Base-by-base conservation (phyloP, 2,888 invertebrate genomes). In the Eretmocerus hayati region DNA sequence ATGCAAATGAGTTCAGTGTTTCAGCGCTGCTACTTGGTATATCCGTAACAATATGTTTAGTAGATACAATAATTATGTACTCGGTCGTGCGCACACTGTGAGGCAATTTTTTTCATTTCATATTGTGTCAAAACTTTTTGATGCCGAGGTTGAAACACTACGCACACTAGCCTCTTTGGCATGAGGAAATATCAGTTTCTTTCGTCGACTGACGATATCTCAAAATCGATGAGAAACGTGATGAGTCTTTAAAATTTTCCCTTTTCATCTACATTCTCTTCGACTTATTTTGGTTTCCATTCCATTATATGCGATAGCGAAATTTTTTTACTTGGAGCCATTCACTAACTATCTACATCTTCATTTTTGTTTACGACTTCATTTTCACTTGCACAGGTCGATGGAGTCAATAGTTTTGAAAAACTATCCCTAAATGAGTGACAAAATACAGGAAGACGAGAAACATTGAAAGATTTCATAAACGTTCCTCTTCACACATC, bases 1-100 rank as follows among this genome's bases (percentile, higher is more conserved):
- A 61, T 59, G 58, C 56, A 59, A 56, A 60, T 59, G 59, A 58
- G 56, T 57, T 42, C 52, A 45, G 54, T 55, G 56, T 58, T 59
- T 58, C 56, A 58, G 55, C 58, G 58, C 58, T 61, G 58, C 55
- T 56, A 52, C 49, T 44, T 42, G 46, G 46, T 54, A 54, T 48
- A 49, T 54, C 42, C 47, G 50, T 57, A 52, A 55, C 48, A 50
- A 44, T 54, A 46, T 53, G 39, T 58, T 49, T 49, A 53, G 50
- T 55, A 53, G 52, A 43, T 51, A 48, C 51, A 51, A 50, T 53
- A 52, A 46, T 55, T 48, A 55, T 50, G 53, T 53, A 53, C 49
- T 50, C 49, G 55, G 37, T 55, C 55, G 53, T 51, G 54, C 52
- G 54, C 45, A 50, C 55, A 58, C 53, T 54, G 53, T 52, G 56